Percentiles rank a stretch among this genome's conserved stretches.
Evolutionary conservation across 2,113 vertebrate genomes (phyloP).

Genomic region (Poeciliopsis prolifica): DNA sequence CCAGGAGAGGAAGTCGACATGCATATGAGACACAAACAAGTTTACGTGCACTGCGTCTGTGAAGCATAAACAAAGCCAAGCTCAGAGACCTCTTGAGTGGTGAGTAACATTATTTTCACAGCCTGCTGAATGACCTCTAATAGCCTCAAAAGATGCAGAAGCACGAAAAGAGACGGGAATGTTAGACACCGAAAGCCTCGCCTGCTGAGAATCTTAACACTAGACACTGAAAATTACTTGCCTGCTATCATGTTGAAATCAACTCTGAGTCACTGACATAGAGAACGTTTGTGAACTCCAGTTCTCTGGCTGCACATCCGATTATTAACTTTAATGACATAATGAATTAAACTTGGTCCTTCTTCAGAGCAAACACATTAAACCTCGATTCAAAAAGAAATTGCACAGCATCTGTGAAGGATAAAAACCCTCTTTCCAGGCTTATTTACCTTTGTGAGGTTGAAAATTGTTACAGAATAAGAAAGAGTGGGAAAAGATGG

Average conservation of each 20-base stretch:
- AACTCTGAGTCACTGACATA: background rate
- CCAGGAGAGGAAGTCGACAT: background rate
- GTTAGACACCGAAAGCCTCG: background rate
- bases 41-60: background rate
- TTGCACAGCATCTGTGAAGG: background rate
- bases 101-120: background rate
- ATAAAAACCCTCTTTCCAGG: background rate
- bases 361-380: background rate
- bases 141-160: background rate
- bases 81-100: slow-evolving; percentile 1
- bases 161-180: background rate
- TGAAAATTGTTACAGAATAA: background rate
- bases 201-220: background rate
- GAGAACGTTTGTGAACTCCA: background rate
- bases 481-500: background rate
- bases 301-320: background rate
- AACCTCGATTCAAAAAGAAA: background rate
- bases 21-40: background rate
- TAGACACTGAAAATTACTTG: background rate
- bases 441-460: background rate
- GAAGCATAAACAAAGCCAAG: background rate
- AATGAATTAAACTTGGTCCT: background rate
- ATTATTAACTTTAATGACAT: background rate
- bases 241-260: background rate
- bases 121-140: background rate